Base-by-base conservation (phyloP, 2,888 invertebrate species). In the Ophioninae sp. region DNA sequence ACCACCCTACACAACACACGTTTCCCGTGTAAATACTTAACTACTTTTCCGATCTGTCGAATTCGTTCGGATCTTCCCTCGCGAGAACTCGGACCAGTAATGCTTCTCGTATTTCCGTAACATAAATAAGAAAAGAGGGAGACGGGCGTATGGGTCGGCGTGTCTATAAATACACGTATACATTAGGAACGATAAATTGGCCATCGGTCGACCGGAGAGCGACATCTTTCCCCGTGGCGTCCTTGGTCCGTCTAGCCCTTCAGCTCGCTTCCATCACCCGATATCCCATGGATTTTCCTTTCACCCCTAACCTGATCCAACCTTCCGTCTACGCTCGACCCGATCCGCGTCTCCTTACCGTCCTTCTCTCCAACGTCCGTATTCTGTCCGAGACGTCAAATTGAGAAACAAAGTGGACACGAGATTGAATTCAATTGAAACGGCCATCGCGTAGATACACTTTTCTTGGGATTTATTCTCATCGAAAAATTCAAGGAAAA, bases 401-500 rank as follows among this genome's bases (percentile, higher is more conserved):
- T 83, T 78, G 77, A 80, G 77, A 64, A 76, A 83, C 83, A 83
- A 83, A 83, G 73, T 83, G 83, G 79, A 80, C 77, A 64, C 79
- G 41, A 78, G 78, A 81, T 80, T 83, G 73, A 83, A 80, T 83
- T 75, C 79, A 81, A 69, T 41, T 41, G 41, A 41, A 41, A 41
- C 41, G 8, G 6, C 41, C 41, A 6, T 9, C 9, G 0, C 10
- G 10, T 10, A 44, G 1, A 44, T 7, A 44, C 13, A 44, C 13
- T 13, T 51, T 13, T 51, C 0, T 17, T 79, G 37, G 51, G 41
- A 69, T 74, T 74, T 64, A 41, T 23, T 8, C 10, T 59, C 6
- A 6, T 9, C 30, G 8, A n/a, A 64, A 23, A 56, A 13, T 22
- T 0, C 9, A 67, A 6, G 44, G 23, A 44, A n/a, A 68, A 41